These are phyloP conservation scores for Sebastes alutus DNA, from an alignment of 2,797 vertebrate genomes.

Conservation along the genomic window DNA sequence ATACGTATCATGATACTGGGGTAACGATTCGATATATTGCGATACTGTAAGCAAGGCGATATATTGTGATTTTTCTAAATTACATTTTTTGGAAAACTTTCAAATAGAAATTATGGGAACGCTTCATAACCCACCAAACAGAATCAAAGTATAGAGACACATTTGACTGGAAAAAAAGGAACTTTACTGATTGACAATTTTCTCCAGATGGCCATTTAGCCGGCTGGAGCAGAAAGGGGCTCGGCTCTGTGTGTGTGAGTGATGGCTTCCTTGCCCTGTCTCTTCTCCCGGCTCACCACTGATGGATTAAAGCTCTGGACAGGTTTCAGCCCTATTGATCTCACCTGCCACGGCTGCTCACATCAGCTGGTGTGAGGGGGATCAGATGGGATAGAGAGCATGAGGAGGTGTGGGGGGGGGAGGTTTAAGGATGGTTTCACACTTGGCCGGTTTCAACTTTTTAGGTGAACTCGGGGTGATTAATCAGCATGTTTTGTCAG, in stretches of 20 bases:
- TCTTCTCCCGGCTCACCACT: constrained; percentile 64
- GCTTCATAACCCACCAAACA: not conserved
- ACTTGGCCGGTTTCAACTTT: constrained; percentile 16
- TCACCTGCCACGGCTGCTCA: constrained; percentile 73
- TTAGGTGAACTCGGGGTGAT: constrained; percentile 3
- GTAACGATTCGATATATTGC: too few relatives aligned
- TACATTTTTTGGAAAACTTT: not conserved
- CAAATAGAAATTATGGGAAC: not conserved
- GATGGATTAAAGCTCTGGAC: constrained; percentile 79
- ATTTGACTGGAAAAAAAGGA: not conserved
- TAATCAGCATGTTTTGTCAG: constrained; percentile 13
- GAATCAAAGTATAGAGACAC: not conserved
- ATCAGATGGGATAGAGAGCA: constrained; percentile 15
- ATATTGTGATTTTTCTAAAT: too few relatives aligned
- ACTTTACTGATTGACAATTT: constrained; percentile 51
- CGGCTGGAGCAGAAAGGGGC: constrained; percentile 24
- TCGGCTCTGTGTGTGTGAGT: constrained; percentile 41
- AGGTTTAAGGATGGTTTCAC: constrained; percentile 18
- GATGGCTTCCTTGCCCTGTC: constrained; percentile 70
- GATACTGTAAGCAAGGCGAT: too few relatives aligned
- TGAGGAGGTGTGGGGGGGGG: not conserved
- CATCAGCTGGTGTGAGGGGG: constrained; percentile 49
- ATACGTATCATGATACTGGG: too few relatives aligned
- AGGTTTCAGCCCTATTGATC: constrained; percentile 79
- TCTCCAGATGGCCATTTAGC: constrained; percentile 64